Evolutionary conservation across 2,113 vertebrate species (phyloP), one percentile per base, ranked within the genome.

Genomic region (Neodontobutis hainanensis): DNA sequence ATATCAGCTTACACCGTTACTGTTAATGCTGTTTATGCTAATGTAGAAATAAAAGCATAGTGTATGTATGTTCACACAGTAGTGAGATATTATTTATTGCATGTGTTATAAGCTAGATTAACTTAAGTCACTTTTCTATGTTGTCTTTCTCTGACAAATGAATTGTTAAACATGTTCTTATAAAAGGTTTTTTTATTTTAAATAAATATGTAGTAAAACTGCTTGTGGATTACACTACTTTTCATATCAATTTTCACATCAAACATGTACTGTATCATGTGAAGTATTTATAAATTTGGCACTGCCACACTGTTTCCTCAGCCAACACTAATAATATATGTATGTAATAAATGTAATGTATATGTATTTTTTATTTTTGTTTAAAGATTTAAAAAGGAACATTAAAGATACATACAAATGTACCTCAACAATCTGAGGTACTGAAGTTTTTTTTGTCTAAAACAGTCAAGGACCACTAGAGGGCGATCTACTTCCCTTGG

Each of bases 21-120:
- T 82, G 71, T 70, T 66, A 53, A 58, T 5, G 70, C 81, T 81
- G 70, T 85, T 61, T 87, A 80, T 62, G 76, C 53, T 78, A 66
- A 82, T 77, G 86, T 89, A 16, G 74, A 85, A 65, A 77, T 64
- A 34, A 61, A 72, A 77, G 74, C 61, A 69, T 60, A 70, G n/a
- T 58, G 56, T 58, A 43, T 73, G 83, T 88, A 73, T 70, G 49
- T 86, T 84, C 45, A 51, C 71, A 55, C 56, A 63, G 53, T 85
- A 82, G 68, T 83, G 68, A 75, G 70, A 55, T 81, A 57, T 87
- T 90, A 87, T 89, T 91, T 91, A 88, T 88, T 88, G 91, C 91
- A 92, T 93, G 92, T 71, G 62, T 68, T 64, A 83, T 78, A 85
- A 87, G 83, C 78, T 83, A 73, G 80, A 71, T 61, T 86, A 90